phyloP scores from a whole-genome alignment of 2,113 vertebrate species.

The Potamarius usumacintae region DNA sequence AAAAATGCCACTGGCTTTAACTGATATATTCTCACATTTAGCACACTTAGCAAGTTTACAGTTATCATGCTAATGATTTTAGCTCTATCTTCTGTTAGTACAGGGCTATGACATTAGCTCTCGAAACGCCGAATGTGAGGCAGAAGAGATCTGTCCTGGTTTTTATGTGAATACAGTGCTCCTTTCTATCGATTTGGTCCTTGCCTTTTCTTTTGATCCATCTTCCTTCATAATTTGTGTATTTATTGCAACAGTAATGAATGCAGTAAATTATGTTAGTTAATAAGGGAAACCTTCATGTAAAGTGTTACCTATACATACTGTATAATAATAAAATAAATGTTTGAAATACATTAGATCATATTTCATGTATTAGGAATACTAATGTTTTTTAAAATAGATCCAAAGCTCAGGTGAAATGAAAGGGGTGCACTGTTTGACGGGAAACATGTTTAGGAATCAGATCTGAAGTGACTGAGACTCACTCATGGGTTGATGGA shows the following conservation, averaged over 20 bases:
- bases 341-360: neutral
- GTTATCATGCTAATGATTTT: neutral
- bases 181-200: neutral
- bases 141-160: neutral
- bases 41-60: neutral
- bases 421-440: neutral
- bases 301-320: neutral
- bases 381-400: neutral
- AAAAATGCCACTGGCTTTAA: neutral
- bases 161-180: neutral
- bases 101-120: neutral
- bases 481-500: neutral
- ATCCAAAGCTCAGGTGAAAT: neutral
- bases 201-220: neutral
- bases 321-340: neutral
- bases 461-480: neutral
- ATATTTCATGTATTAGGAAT: no score
- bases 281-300: neutral
- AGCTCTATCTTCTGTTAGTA: neutral
- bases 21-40: neutral
- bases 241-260: no score
- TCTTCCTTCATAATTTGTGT: neutral
- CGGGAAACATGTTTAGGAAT: neutral
- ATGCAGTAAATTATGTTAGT: neutral
- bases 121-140: neutral